Base-by-base conservation (phyloP, 2,888 invertebrate genomes). In the Erannis defoliaria region DNA sequence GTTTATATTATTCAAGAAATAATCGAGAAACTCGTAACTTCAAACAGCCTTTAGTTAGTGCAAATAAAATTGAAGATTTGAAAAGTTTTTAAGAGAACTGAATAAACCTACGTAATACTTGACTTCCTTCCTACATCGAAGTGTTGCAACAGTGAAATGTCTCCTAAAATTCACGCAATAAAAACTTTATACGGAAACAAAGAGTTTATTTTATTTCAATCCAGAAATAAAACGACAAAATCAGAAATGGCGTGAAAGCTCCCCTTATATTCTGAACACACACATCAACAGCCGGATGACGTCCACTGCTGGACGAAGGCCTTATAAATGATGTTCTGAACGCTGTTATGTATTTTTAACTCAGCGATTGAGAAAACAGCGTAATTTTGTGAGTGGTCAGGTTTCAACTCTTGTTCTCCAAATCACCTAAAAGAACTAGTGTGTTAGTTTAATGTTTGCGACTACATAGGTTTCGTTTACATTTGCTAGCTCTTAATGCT, bases 201-300 rank as follows among this genome's bases (percentile, higher is more conserved):
- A 67, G 83, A 81, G 86, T 85, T 80, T 85, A 71, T 80, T 68
- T 64, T 74, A 77, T 77, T 80, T 76, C 70, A 77, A 77, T 73
- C 77, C 76, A 67, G 68, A 77, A 53, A 61, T 51, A 57, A 62
- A 80, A 78, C 71, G 72, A 68, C 78, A 84, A 79, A 85, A 81
- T 82, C 80, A 80, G 82, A 86, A 83, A 82, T 80, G 79, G 81
- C 75, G 75, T 72, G 71, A 71, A 78, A 76, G 71, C 71, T 78
- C 80, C 77, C 77, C 78, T 81, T 23, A 23, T 31, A 9, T 26
- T 26, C 23, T 1, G 1, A 31, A 31, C 2, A 1, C n/a, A 2
- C 35, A 10, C 76, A 81, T 83, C n/a, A n/a, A n/a, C n/a, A n/a
- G n/a, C n/a, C n/a, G n/a, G n/a, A n/a, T n/a, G n/a, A n/a, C n/a